phyloP scores from a whole-genome alignment of 2,113 vertebrate genomes.

The Zootoca vivipara region DNA sequence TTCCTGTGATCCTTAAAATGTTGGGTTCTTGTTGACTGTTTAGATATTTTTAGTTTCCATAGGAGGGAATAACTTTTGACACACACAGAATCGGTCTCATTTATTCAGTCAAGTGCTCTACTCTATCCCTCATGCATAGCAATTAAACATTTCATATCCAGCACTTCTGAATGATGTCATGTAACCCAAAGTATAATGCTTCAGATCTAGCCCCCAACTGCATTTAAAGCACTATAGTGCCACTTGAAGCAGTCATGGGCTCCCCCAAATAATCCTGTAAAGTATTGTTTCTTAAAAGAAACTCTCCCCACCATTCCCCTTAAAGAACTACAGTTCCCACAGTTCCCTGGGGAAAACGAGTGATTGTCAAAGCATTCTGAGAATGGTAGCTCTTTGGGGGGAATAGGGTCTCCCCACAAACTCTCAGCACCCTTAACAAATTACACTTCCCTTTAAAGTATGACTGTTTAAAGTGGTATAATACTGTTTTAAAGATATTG shows the following conservation, averaged over 20 bases:
- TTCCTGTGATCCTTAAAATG: background rate
- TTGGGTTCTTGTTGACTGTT: background rate
- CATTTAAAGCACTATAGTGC: background rate
- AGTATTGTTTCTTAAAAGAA: background rate
- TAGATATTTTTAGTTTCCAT: background rate
- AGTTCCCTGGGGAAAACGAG: too few relatives aligned
- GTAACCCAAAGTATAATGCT: background rate
- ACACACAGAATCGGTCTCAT: too few relatives aligned
- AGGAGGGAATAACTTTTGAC: background rate
- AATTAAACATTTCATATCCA: background rate
- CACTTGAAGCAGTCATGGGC: too few relatives aligned
- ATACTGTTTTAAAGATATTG: too few relatives aligned
- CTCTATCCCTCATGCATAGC: background rate
- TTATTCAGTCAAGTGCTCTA: background rate
- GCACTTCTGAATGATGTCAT: background rate
- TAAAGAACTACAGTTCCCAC: too few relatives aligned
- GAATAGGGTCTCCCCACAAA: too few relatives aligned
- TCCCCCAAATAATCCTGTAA: background rate
- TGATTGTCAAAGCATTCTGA: too few relatives aligned
- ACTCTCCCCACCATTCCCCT: too few relatives aligned
- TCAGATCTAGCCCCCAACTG: background rate
- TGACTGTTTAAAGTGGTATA: too few relatives aligned
- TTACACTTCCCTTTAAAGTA: too few relatives aligned
- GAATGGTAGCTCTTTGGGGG: too few relatives aligned
- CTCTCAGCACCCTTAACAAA: too few relatives aligned